Percentiles rank a stretch among this genome's conserved stretches.
Conservation (phyloP, 2,888 invertebrate species). For the Petrolisthes cinctipes region DNA sequence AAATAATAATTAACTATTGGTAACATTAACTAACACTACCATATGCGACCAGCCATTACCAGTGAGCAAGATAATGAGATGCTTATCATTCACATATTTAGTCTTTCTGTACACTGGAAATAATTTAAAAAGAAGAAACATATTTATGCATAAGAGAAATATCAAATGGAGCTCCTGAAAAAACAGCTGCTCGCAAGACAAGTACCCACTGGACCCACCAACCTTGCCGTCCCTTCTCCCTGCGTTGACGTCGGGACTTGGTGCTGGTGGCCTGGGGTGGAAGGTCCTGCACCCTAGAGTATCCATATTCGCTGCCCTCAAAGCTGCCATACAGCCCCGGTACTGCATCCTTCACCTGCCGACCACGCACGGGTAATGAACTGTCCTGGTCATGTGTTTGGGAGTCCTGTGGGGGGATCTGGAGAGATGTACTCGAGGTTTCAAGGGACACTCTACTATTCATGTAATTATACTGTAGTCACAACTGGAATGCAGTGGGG, state of each 20-base stretch:
- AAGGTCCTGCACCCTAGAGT: constrained; percentile 78
- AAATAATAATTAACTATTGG: constrained; percentile 39
- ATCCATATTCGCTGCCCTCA: constrained; percentile 77
- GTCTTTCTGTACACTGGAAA: too few relatives aligned
- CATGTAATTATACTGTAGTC: too few relatives aligned
- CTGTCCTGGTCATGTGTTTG: too few relatives aligned
- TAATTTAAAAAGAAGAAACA: too few relatives aligned
- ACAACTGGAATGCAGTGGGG: too few relatives aligned
- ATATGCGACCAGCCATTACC: constrained; percentile 66
- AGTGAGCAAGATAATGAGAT: constrained; percentile 68
- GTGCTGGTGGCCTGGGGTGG: constrained; percentile 56
- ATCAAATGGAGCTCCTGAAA: not conserved
- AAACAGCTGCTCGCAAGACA: constrained; percentile 41
- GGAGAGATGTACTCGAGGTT: too few relatives aligned
- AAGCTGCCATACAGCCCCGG: constrained; percentile 72
- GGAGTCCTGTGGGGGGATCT: too few relatives aligned
- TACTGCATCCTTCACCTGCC: constrained; percentile 75
- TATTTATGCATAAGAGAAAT: too few relatives aligned
- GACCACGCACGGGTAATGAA: not conserved
- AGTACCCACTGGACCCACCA: constrained; percentile 68
- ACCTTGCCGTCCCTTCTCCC: constrained; percentile 78
- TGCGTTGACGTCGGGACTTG: constrained; percentile 73
- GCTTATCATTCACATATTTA: too few relatives aligned
- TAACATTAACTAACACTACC: constrained; percentile 43
- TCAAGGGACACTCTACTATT: too few relatives aligned